Evolutionary conservation across 2,888 invertebrate species (phyloP).

Genomic region (Euplexia lucipara): DNA sequence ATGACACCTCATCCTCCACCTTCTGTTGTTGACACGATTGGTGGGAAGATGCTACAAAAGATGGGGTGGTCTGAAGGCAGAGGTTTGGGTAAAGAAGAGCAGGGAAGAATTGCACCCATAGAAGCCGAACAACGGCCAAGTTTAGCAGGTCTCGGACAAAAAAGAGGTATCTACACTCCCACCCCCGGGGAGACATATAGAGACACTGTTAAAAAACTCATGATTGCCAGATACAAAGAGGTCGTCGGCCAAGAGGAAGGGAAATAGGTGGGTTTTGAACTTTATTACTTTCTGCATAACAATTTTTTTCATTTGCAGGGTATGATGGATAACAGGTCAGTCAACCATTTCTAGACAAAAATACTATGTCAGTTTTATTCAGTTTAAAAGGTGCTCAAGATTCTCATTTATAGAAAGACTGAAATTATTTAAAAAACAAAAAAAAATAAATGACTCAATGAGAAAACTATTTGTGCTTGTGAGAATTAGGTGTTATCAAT

Average conservation of each 20-base stretch:
- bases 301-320: constrained; percentile 72
- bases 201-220: constrained; percentile 97
- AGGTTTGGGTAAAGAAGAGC: constrained; percentile 98
- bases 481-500: constrained; percentile 17
- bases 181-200: constrained; percentile 96
- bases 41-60: constrained; percentile 98
- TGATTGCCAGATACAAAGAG: constrained; percentile 97
- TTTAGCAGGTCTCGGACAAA: constrained; percentile 97
- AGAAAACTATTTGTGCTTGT: constrained; percentile 13
- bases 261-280: constrained; percentile 82
- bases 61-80: constrained; percentile 99
- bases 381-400: constrained; percentile 30
- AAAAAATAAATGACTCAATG: not conserved
- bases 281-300: constrained; percentile 62
- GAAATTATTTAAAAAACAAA: constrained; percentile 20
- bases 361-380: constrained; percentile 16
- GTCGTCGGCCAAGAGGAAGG: constrained; percentile 92
- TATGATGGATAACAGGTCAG: constrained; percentile 77
- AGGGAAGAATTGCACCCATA: constrained; percentile 98
- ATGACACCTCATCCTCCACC: constrained; percentile 91
- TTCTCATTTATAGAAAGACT: constrained; percentile 40
- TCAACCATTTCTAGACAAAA: constrained; percentile 46
- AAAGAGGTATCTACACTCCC: constrained; percentile 94
- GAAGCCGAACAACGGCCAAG: constrained; percentile 93
- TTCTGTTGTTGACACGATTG: constrained; percentile 97